Percentiles rank a stretch among this genome's conserved stretches.
phyloP scores from a whole-genome alignment of 2,113 vertebrate species.

The Piprites chloris region DNA sequence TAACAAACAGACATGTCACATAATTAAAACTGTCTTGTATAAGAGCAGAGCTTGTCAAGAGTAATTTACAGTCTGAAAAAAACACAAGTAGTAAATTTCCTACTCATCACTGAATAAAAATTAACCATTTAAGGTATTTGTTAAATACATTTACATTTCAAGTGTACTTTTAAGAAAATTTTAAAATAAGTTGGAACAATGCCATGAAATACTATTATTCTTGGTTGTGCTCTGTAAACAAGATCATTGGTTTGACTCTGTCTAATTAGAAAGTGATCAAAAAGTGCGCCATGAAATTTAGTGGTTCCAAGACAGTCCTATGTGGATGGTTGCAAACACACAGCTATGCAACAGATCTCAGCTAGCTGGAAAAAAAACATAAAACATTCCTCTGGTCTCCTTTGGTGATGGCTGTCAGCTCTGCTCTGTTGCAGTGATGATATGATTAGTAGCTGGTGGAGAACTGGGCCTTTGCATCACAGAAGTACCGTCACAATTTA shows the following conservation, averaged over 20 bases:
- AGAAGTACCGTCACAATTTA: neutral
- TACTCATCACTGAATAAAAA: neutral
- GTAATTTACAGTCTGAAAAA: neutral
- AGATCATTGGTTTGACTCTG: neutral
- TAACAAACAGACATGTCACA: slow-evolving; percentile 17
- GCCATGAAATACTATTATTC: neutral
- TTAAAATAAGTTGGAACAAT: neutral
- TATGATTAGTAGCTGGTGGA: neutral
- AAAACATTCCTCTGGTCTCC: neutral
- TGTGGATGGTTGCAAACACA: neutral
- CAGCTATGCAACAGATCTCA: neutral
- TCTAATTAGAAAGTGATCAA: neutral
- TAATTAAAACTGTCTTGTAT: slow-evolving; percentile 21
- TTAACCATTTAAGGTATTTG: neutral
- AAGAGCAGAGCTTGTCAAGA: neutral
- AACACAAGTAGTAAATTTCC: neutral
- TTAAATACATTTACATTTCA: neutral
- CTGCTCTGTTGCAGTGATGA: neutral
- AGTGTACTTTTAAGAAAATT: neutral
- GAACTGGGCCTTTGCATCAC: slow-evolving; percentile 5
- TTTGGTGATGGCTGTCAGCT: neutral
- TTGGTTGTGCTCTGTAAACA: neutral
- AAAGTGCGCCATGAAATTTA: neutral
- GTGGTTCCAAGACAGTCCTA: neutral
- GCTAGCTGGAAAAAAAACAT: neutral